A percentile compares a stretch with the other conserved stretches of the same genome.
phyloP scores from a whole-genome alignment of 2,797 vertebrate species.

The Hydrocynus forskahlii region DNA sequence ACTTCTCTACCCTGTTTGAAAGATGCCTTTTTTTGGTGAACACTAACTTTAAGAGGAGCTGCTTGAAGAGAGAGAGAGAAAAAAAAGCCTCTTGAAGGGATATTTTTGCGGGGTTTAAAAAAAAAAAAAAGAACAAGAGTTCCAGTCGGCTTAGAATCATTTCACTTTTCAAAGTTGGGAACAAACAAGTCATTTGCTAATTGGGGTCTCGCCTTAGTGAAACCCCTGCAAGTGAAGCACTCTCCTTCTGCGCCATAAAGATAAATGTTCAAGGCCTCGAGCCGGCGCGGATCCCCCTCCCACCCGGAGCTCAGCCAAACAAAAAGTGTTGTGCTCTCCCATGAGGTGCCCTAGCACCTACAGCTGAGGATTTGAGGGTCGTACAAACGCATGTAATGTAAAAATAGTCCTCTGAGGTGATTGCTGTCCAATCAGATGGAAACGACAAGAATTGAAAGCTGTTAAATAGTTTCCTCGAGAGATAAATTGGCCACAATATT shows the following conservation, averaged over 20 bases:
- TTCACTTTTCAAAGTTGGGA: constrained; percentile 46
- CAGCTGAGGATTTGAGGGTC: constrained; percentile 45
- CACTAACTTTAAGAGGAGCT: constrained; percentile 16
- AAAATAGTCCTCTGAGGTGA: constrained; percentile 10
- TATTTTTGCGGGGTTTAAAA: constrained; percentile 22
- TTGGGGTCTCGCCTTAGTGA: constrained; percentile 31
- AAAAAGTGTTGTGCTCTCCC: constrained; percentile 46
- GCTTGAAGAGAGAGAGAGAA: neutral
- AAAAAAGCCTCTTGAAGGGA: constrained; percentile 16
- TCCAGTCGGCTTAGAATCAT: constrained; percentile 20
- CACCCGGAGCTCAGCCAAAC: constrained; percentile 26
- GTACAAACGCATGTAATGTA: neutral
- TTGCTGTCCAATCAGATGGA: neutral
- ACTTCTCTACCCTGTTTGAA: constrained; percentile 46
- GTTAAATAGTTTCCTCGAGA: constrained; percentile 55
- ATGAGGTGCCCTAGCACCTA: constrained; percentile 36
- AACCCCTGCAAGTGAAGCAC: constrained; percentile 46
- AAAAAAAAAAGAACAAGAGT: constrained; percentile 27
- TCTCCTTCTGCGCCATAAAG: constrained; percentile 50
- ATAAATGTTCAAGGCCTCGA: constrained; percentile 52
- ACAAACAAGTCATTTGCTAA: constrained; percentile 46
- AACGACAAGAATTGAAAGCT: constrained; percentile 14
- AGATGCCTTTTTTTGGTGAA: constrained; percentile 10
- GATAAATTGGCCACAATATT: constrained; percentile 58
- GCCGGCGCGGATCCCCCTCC: constrained; percentile 36